A percentile compares a stretch with the other conserved stretches of the same genome.
Evolutionary conservation across 1,140 invertebrate genomes (phyloP).

Genomic region (Carcinoscorpius rotundicauda): DNA sequence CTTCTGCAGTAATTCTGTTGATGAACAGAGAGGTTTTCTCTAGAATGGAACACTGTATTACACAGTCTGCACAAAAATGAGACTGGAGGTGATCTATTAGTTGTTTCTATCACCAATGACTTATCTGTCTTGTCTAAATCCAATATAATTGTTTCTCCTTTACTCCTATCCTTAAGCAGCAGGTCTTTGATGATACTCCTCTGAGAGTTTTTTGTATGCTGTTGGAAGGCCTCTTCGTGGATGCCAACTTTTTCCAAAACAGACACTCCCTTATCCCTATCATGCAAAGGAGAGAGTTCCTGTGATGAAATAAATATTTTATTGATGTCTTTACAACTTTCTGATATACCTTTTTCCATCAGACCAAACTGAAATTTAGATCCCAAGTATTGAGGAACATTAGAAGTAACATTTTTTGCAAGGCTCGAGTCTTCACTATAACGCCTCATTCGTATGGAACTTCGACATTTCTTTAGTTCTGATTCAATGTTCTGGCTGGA

Average conservation of each 20-base stretch:
- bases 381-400: neutral
- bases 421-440: slow-evolving; percentile 9
- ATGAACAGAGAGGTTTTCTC: slow-evolving; percentile 54
- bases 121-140: too few relatives aligned
- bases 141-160: slow-evolving; percentile 17
- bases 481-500: slow-evolving; percentile 2
- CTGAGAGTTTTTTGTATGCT: slow-evolving; percentile 41
- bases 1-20: slow-evolving; percentile 53
- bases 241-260: too few relatives aligned
- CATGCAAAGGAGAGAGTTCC: neutral
- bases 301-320: neutral
- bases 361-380: slow-evolving; percentile 21
- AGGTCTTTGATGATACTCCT: slow-evolving; percentile 73
- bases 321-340: neutral
- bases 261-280: neutral
- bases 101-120: too few relatives aligned
- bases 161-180: slow-evolving; percentile 49
- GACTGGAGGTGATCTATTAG: too few relatives aligned
- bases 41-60: slow-evolving; percentile 49
- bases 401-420: neutral
- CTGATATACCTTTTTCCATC: slow-evolving; percentile 8
- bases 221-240: neutral
- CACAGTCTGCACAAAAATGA: slow-evolving; percentile 29
- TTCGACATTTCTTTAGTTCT: slow-evolving; percentile 13
- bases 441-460: neutral